Conservation (phyloP, 2,113 vertebrate genomes). For the Melanerpes aurifrons region DNA sequence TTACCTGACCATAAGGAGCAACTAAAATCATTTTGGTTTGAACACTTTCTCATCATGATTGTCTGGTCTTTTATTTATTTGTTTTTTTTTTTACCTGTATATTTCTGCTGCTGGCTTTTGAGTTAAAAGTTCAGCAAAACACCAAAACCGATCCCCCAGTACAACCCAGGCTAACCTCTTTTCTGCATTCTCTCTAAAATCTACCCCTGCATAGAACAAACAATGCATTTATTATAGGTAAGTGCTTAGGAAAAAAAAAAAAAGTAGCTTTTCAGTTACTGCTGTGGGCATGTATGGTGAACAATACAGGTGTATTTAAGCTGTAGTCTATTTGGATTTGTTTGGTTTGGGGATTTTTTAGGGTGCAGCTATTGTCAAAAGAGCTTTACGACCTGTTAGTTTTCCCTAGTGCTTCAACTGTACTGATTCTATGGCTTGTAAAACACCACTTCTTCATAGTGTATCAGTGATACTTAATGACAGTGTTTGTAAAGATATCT, state of each 20-base stretch:
- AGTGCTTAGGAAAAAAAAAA: background rate
- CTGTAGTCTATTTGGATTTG: too few relatives aligned
- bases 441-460: background rate
- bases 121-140: background rate
- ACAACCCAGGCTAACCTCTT: accelerated
- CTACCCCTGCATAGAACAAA: accelerated
- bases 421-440: background rate
- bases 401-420: background rate
- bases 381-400: background rate
- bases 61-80: background rate
- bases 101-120: background rate
- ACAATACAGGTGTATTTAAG: background rate
- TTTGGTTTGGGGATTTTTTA: background rate
- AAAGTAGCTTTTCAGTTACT: background rate
- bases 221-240: background rate
- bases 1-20: background rate
- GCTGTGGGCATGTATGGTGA: background rate
- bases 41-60: background rate
- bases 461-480: background rate
- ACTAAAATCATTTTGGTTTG: background rate
- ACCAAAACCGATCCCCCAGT: background rate
- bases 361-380: background rate
- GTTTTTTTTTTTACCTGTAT: background rate
- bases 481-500: background rate
- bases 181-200: background rate